Evolutionary conservation across 2,797 vertebrate genomes (phyloP).

Genomic region (Sebastolobus alascanus): DNA sequence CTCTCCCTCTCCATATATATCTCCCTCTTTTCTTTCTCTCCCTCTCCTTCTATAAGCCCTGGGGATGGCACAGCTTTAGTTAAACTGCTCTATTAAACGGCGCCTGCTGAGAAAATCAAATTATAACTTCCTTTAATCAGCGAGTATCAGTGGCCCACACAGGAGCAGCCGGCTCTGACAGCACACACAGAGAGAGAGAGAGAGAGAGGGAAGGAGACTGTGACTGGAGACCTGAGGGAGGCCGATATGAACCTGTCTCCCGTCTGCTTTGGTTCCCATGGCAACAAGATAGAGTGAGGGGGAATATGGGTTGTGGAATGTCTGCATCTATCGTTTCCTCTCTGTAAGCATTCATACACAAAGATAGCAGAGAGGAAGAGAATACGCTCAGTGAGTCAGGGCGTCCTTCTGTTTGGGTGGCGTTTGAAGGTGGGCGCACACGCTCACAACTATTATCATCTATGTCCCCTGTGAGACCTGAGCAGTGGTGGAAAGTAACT

Average conservation of each 20-base stretch:
- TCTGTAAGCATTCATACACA: constrained; percentile 77
- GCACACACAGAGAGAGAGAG: constrained; percentile 52
- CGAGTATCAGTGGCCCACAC: constrained; percentile 86
- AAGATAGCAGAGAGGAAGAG: constrained; percentile 60
- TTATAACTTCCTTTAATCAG: constrained; percentile 89
- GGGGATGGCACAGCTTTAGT: constrained; percentile 86
- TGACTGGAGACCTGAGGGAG: constrained; percentile 86
- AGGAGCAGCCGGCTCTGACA: constrained; percentile 83
- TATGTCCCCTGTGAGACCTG: background rate
- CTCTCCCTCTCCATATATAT: constrained; percentile 54
- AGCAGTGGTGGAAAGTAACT: constrained; percentile 5
- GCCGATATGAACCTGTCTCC: constrained; percentile 86
- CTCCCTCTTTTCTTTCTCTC: constrained; percentile 58
- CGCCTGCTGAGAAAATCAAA: constrained; percentile 88
- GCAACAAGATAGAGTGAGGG: constrained; percentile 85
- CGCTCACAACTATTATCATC: constrained; percentile 12
- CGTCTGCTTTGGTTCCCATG: constrained; percentile 86
- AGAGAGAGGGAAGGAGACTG: constrained; percentile 69
- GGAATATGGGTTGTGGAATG: constrained; percentile 82
- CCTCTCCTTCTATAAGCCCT: constrained; percentile 80
- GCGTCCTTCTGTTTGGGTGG: constrained; percentile 56
- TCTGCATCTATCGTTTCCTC: constrained; percentile 84
- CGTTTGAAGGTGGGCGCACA: constrained; percentile 35
- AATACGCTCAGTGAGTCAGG: constrained; percentile 51
- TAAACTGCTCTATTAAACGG: constrained; percentile 88